Percentiles rank a stretch among this genome's conserved stretches.
phyloP scores from a whole-genome alignment of 2,113 vertebrate species.

The Seriola dumerili region DNA sequence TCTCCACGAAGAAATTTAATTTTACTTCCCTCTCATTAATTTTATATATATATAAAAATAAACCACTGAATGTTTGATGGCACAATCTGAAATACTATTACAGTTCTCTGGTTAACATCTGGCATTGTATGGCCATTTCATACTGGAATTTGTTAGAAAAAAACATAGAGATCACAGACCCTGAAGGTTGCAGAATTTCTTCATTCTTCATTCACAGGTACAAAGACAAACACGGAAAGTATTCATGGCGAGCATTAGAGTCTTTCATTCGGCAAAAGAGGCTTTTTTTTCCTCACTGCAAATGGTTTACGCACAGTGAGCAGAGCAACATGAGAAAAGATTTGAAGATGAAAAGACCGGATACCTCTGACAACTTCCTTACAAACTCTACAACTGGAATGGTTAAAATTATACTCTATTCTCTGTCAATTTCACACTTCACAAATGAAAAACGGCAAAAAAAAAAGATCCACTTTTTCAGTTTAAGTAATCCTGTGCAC shows the following conservation, averaged over 20 bases:
- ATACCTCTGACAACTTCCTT: not conserved
- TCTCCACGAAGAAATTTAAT: conserved; percentile 1
- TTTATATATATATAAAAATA: conserved; percentile 2
- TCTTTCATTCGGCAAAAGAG: conserved; percentile 15
- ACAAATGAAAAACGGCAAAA: not conserved
- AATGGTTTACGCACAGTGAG: not conserved
- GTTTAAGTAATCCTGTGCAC: not conserved
- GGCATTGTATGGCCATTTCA: not conserved
- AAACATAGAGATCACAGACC: conserved; percentile 24
- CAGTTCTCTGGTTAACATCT: conserved; percentile 22
- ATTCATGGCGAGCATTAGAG: not conserved
- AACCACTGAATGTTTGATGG: conserved; percentile 52
- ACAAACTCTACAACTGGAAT: not conserved
- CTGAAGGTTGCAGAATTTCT: not conserved
- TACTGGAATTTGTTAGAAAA: conserved; percentile 13
- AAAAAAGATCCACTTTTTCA: not conserved
- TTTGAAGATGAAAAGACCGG: conserved; percentile 19
- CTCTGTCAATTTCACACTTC: conserved; percentile 1
- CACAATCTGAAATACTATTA: conserved; percentile 41
- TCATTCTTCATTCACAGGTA: not conserved
- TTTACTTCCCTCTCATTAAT: conserved; percentile 7
- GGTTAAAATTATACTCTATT: not conserved
- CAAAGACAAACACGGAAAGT: conserved; percentile 8
- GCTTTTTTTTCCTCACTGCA: conserved; percentile 21
- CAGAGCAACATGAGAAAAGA: not conserved